Percentiles rank a stretch among this genome's conserved stretches.
Conservation (phyloP, 2,888 invertebrate species). For the Ectemnius cavifrons region DNA sequence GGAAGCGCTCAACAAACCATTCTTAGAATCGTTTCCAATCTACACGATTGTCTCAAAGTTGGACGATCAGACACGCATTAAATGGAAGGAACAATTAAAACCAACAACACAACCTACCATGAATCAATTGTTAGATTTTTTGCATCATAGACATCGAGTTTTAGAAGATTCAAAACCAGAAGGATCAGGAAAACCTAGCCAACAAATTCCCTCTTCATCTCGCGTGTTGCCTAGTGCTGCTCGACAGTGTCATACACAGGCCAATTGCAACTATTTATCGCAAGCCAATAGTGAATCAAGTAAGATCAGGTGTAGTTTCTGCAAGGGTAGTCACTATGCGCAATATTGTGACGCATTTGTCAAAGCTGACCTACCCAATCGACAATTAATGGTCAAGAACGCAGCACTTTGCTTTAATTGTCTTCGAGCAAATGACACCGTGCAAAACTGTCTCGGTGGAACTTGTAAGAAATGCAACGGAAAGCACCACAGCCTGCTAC, state of each 20-base stretch:
- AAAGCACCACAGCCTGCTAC: neutral
- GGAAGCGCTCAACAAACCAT: neutral
- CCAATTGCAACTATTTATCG: neutral
- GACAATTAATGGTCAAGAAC: neutral
- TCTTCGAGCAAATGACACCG: neutral
- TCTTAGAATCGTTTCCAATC: neutral
- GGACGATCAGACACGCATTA: constrained; percentile 15
- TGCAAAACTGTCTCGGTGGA: neutral
- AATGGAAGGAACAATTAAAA: constrained; percentile 16
- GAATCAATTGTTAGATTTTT: neutral
- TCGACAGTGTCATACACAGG: neutral
- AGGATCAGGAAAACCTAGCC: neutral
- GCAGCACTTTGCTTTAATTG: constrained; percentile 3
- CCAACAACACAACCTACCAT: neutral
- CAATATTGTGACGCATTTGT: neutral
- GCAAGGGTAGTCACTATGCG: neutral
- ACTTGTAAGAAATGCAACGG: constrained; percentile 3
- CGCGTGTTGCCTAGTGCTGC: too few species aligned
- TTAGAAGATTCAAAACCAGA: neutral
- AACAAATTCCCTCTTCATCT: too few species aligned
- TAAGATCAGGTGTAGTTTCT: neutral
- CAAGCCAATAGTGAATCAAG: neutral
- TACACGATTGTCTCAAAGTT: neutral
- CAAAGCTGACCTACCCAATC: neutral
- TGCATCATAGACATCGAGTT: constrained; percentile 1